These are phyloP conservation scores for Pseudorectes ferrugineus DNA, from an alignment of 2,113 vertebrate genomes.

Conservation along the genomic window DNA sequence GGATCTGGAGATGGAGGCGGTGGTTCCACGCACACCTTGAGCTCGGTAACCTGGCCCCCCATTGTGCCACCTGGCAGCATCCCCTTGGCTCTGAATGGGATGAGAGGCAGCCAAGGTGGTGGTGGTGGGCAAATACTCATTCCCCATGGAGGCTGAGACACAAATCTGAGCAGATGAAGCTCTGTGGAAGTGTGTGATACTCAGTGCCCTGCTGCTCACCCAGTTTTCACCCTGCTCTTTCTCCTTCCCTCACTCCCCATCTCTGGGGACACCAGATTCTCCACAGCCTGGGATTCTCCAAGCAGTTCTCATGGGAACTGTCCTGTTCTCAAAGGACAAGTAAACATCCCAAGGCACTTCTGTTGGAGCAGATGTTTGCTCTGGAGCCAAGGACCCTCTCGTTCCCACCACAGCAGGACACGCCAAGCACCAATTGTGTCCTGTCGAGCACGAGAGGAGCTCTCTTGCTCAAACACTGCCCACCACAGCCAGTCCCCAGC, in stretches of 20 bases:
- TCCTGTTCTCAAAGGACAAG: not conserved
- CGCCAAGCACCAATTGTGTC: fast-evolving
- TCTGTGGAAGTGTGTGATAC: not conserved
- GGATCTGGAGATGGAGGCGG: not conserved
- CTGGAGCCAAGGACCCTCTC: not conserved
- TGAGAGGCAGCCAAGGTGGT: not conserved
- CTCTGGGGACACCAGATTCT: not conserved
- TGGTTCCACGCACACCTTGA: not conserved
- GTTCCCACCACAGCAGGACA: not conserved
- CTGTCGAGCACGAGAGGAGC: fast-evolving
- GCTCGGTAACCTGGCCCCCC: not conserved
- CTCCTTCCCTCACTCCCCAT: not conserved
- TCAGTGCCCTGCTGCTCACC: not conserved
- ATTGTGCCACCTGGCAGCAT: not conserved
- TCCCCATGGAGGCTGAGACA: not conserved
- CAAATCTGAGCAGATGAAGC: not conserved
- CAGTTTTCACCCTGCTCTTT: not conserved
- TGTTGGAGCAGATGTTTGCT: not conserved
- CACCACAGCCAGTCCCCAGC: not conserved
- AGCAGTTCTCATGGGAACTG: slow-evolving; percentile 41
- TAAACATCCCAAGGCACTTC: slow-evolving; percentile 32
- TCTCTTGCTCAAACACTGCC: not conserved
- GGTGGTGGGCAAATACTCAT: not conserved
- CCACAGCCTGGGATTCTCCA: not conserved
- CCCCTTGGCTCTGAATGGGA: not conserved